These are phyloP conservation scores for Anguilla megastoma DNA, from an alignment of 2,797 vertebrate genomes.

Conservation along the genomic window DNA sequence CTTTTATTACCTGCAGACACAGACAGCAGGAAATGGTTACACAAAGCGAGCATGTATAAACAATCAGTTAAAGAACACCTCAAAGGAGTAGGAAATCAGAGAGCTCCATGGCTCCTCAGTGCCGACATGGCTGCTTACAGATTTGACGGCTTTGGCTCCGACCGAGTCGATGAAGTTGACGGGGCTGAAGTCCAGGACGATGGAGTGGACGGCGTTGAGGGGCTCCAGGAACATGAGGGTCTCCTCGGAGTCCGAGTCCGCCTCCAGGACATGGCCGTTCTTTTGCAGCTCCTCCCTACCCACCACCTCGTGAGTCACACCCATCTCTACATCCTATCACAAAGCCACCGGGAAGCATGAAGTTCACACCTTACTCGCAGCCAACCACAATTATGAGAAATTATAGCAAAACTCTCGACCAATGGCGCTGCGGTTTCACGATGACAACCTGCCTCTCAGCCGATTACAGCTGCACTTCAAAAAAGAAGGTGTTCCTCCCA, in stretches of 20 bases:
- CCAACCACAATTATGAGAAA: not conserved
- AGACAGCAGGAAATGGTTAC: conserved; percentile 37
- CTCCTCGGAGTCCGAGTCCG: conserved; percentile 65
- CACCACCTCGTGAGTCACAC: conserved; percentile 75
- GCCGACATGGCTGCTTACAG: conserved; percentile 67
- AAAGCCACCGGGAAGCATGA: conserved; percentile 14
- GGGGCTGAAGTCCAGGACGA: conserved; percentile 87
- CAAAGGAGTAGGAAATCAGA: not conserved
- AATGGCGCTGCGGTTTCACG: not conserved
- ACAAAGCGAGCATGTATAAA: not conserved
- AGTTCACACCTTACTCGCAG: not conserved
- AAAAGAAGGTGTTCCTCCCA: not conserved
- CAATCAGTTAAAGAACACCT: not conserved
- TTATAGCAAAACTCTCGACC: not conserved
- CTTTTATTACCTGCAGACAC: conserved; percentile 73
- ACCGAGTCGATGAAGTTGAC: conserved; percentile 92
- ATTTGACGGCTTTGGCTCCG: conserved; percentile 87
- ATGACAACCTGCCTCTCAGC: not conserved
- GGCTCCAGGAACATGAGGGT: conserved; percentile 69
- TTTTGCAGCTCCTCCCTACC: conserved; percentile 53
- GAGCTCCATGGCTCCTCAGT: not conserved
- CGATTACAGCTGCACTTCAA: not conserved
- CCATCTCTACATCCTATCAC: conserved; percentile 67
- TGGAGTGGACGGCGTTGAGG: conserved; percentile 65
- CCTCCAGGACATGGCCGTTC: conserved; percentile 71